Base-by-base conservation (phyloP, 2,113 vertebrate genomes). In the Eulemur rufifrons region DNA sequence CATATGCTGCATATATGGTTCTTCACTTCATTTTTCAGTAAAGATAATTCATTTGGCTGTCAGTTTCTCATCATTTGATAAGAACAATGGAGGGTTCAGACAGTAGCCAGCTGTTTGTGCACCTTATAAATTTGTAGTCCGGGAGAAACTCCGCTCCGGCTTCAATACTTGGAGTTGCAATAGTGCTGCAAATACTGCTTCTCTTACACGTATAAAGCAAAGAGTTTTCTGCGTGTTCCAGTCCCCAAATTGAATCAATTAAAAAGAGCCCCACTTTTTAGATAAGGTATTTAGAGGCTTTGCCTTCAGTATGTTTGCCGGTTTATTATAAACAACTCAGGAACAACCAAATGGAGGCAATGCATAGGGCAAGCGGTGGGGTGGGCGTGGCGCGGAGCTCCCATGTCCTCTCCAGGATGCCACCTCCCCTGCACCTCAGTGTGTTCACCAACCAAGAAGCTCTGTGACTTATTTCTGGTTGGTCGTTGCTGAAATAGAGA, bases 51-150 rank as follows among this genome's bases (percentile, higher is more conserved):
- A 98, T 98, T 98, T 98, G 95, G 91, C 91, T 82, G 93, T 93
- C 91, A 97, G 42, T 69, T 86, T 89, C 96, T 99, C 98, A 76
- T 97, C 98, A 93, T 91, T 98, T 98, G 98, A 98, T 97, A 99
- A 98, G 20, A 97, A 99, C 97, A 98, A 97, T 0, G 98, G 99
- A 95, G 99, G 98, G 27, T 98, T 98, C 85, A 99, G 99, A 96
- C 99, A 99, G 98, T 99, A 99, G 77, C 99, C 99, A 0, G 97
- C 98, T 91, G 98, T 99, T 97, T 98, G 98, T 42, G 42, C 42
- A 42, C 42, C 98, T 98, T 96, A 96, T 98, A 98, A 99, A 99
- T 98, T 98, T 99, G 95, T 99, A 99, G 98, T 99, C 99, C 98
- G 99, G 97, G 6, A 98, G 98, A 91, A 99, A 99, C 98, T 99